Evolutionary conservation across 2,797 vertebrate genomes (phyloP).

Genomic region (Oceanodroma leucorhoa): DNA sequence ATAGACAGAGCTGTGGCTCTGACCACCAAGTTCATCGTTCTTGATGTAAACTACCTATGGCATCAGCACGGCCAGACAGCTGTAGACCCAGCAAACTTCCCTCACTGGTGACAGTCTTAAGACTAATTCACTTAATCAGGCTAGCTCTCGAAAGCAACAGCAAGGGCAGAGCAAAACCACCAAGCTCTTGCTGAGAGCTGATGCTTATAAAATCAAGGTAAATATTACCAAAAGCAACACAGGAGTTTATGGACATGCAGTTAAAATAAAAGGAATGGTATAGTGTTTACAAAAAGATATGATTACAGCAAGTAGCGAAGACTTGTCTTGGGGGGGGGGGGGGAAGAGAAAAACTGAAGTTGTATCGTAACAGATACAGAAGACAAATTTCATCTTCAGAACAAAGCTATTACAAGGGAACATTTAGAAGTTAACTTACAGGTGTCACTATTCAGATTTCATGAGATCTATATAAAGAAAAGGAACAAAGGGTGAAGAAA

Average conservation of each 20-base stretch:
- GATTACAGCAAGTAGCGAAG: background rate
- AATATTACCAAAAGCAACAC: background rate
- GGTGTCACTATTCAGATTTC: background rate
- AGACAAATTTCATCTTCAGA: background rate
- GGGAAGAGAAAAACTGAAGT: background rate
- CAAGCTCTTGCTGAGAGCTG: background rate
- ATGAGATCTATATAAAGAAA: background rate
- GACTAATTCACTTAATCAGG: background rate
- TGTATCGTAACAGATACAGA: background rate
- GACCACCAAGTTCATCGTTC: background rate
- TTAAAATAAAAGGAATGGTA: background rate
- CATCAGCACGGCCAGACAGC: background rate
- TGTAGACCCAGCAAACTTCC: background rate
- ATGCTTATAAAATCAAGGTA: background rate
- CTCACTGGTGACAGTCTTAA: background rate
- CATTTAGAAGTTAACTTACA: background rate
- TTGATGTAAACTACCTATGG: background rate
- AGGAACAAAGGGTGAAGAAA: background rate
- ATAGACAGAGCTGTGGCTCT: background rate
- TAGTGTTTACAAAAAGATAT: background rate
- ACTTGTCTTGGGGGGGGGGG: background rate
- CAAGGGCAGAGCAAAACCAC: background rate
- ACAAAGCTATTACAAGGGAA: background rate
- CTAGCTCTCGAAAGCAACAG: background rate
- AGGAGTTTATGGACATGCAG: background rate